Base-by-base conservation (phyloP, 2,888 invertebrate species). In the Aleiodes testaceus region DNA sequence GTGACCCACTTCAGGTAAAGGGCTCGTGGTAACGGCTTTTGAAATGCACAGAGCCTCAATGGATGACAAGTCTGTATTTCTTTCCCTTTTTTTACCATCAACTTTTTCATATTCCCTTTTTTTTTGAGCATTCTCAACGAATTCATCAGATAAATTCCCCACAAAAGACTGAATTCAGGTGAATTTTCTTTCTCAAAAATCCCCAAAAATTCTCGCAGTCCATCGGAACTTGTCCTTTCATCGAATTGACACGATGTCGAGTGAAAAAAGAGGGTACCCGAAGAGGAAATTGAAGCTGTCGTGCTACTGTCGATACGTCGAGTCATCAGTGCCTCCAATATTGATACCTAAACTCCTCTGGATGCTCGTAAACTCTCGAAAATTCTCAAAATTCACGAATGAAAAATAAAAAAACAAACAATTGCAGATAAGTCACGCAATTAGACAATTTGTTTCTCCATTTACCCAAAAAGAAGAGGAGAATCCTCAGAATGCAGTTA, bases 221-320 rank as follows among this genome's bases (percentile, higher is more conserved):
- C 44, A 20, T 44, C 61, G 16, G 45, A 18, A 12, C 22, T 14
- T 22, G 45, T 22, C 14, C 9, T 63, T 26, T 45, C n/a, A 18
- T 61, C 12, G 11, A 20, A 14, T 45, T 6, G 45, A 45, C 22
- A 63, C n/a, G 16, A 63, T 20, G 55, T 45, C 22, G 7, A 16
- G 9, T 5, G 26, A 44, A 70, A 69, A 70, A 72, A 69, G 9
- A 36, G 0, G 36, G 9, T 9, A 69, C 20, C 52, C 64, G 30
- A n/a, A 44, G 75, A 74, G 75, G 69, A 75, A 75, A 75, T 75
- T 74, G 71, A 74, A 72, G 52, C 67, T 66, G 71, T 69, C 74
- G 70, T 70, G 12, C 52, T 66, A 65, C 75, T 75, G 75, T 74
- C 72, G 74, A 74, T 74, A 70, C 18, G 64, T 65, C 44, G 61